These are phyloP conservation scores for Solen grandis DNA, from an alignment of 1,140 invertebrate genomes.

Conservation along the genomic window DNA sequence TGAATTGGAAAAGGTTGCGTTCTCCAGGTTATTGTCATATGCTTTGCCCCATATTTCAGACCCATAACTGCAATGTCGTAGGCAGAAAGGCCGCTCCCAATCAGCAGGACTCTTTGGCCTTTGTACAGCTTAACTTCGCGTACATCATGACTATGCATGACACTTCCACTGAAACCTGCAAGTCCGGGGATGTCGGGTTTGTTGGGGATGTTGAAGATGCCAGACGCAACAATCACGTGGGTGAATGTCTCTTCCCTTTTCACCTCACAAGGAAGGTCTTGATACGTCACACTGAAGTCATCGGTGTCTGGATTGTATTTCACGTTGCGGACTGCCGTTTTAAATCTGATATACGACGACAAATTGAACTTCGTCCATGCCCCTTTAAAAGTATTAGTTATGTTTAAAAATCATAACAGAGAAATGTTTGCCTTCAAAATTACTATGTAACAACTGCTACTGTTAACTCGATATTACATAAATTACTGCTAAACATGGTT, in stretches of 20 bases:
- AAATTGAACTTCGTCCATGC: no score
- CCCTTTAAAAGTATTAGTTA: no score
- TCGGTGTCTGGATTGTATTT: not conserved
- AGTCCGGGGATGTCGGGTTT: slow-evolving; percentile 20
- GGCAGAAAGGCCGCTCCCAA: slow-evolving; percentile 40
- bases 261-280: not conserved
- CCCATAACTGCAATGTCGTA: slow-evolving; percentile 41
- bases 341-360: not conserved
- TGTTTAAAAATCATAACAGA: no score
- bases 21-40: not conserved
- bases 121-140: slow-evolving; percentile 29
- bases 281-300: not conserved
- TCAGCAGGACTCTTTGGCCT: slow-evolving; percentile 29
- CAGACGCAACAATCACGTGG: slow-evolving; percentile 40
- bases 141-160: slow-evolving; percentile 54
- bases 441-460: no score
- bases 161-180: slow-evolving; percentile 23
- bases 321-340: not conserved
- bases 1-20: slow-evolving; percentile 2
- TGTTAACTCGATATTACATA: no score
- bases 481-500: no score
- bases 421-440: no score
- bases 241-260: slow-evolving; percentile 12
- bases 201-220: slow-evolving; percentile 43
- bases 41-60: slow-evolving; percentile 35